Percentiles rank a stretch among this genome's conserved stretches.
These are phyloP conservation scores for Serripes groenlandicus DNA, from an alignment of 2,888 invertebrate species.

Conservation along the genomic window DNA sequence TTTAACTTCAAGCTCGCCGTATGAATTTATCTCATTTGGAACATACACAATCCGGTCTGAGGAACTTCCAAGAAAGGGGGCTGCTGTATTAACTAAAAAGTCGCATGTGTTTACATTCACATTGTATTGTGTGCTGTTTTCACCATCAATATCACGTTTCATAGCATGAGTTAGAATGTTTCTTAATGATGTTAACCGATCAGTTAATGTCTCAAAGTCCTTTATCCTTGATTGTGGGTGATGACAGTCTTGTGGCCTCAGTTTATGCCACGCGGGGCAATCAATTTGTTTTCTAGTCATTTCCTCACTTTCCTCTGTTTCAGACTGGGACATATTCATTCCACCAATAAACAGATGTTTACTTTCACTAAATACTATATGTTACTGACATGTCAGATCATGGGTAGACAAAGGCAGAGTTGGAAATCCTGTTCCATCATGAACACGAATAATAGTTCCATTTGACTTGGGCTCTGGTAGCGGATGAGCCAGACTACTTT, in stretches of 20 bases:
- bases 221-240: constrained; percentile 21
- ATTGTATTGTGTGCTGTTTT: constrained; percentile 12
- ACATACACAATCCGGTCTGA: constrained; percentile 25
- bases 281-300: constrained; percentile 20
- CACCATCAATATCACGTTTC: constrained; percentile 24
- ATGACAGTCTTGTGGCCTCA: constrained; percentile 1
- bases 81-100: constrained; percentile 2
- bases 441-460: constrained; percentile 12
- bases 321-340: neutral
- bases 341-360: constrained; percentile 24
- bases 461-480: constrained; percentile 31
- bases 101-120: constrained; percentile 18
- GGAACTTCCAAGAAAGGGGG: constrained; percentile 7
- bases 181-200: constrained; percentile 13
- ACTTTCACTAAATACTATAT: neutral
- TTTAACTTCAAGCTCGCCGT: constrained; percentile 26
- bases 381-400: constrained; percentile 4
- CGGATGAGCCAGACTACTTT: constrained; percentile 21
- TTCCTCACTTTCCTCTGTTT: constrained; percentile 18
- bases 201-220: constrained; percentile 19
- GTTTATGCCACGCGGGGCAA: constrained; percentile 32
- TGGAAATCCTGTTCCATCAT: constrained; percentile 23
- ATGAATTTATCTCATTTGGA: constrained; percentile 14
- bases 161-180: constrained; percentile 18
- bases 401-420: constrained; percentile 9